Conservation (phyloP, 2,113 vertebrate species). For the Monarcha castaneiventris region DNA sequence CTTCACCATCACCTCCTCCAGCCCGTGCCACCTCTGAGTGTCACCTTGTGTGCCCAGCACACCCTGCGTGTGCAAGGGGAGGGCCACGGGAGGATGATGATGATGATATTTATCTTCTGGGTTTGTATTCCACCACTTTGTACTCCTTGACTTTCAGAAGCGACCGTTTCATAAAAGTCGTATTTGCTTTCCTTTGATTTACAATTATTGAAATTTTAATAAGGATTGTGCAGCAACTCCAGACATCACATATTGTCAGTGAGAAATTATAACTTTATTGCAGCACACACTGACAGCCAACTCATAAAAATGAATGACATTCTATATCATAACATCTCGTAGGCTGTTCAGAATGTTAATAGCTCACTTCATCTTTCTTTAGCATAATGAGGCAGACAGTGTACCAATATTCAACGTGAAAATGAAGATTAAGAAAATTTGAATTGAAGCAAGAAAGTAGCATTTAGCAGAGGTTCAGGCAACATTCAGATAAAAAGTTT, state of each 20-base stretch:
- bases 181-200: constrained; percentile 78
- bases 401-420: constrained; percentile 74
- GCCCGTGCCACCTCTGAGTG: rapidly evolving
- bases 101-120: background rate
- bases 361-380: constrained; percentile 80
- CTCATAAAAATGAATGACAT: constrained; percentile 84
- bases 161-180: constrained; percentile 59
- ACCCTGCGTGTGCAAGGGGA: background rate
- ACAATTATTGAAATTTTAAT: constrained; percentile 79
- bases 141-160: constrained; percentile 55
- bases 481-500: constrained; percentile 78
- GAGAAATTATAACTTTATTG: constrained; percentile 78
- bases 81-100: background rate
- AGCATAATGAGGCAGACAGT: constrained; percentile 76
- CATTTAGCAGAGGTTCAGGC: constrained; percentile 68
- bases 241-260: constrained; percentile 68
- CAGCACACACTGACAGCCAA: constrained; percentile 74
- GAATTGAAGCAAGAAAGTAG: constrained; percentile 70
- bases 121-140: constrained; percentile 10
- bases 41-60: background rate
- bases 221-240: constrained; percentile 68
- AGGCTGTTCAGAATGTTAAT: constrained; percentile 78
- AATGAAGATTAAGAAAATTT: constrained; percentile 78
- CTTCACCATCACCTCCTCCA: rapidly evolving
- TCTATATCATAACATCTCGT: constrained; percentile 79